These are phyloP conservation scores for Endomychus coccineus DNA, from an alignment of 2,888 invertebrate genomes.

Conservation along the genomic window DNA sequence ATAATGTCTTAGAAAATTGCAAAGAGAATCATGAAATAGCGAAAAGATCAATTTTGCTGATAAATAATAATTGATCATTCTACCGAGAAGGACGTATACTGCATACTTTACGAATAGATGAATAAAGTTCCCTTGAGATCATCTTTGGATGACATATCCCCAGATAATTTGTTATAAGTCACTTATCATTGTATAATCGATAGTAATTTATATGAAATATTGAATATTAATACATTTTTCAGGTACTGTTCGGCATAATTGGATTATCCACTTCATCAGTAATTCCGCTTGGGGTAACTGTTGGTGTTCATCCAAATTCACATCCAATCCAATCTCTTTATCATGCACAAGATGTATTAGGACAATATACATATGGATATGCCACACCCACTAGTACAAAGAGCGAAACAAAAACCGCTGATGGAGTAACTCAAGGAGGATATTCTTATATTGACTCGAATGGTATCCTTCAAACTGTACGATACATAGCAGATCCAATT, in stretches of 20 bases:
- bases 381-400: conserved; percentile 59
- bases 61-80: too few species aligned
- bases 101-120: too few species aligned
- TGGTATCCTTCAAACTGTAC: conserved; percentile 56
- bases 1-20: too few species aligned
- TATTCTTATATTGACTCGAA: conserved; percentile 64
- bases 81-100: too few species aligned
- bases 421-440: conserved; percentile 57
- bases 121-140: too few species aligned
- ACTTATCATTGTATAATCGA: too few species aligned
- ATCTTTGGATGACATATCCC: too few species aligned
- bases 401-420: conserved; percentile 53
- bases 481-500: conserved; percentile 55
- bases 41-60: too few species aligned
- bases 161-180: too few species aligned
- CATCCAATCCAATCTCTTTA: conserved; percentile 43
- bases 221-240: conserved; percentile 4
- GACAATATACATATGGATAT: conserved; percentile 56
- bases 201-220: too few species aligned
- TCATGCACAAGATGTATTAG: conserved; percentile 51
- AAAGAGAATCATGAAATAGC: too few species aligned
- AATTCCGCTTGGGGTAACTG: conserved; percentile 3
- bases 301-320: conserved; percentile 26
- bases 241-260: conserved; percentile 2
- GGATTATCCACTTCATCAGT: conserved; percentile 2